A percentile compares a stretch with the other conserved stretches of the same genome.
Evolutionary conservation across 2,888 invertebrate genomes (phyloP).

Genomic region (Fragum fragum): DNA sequence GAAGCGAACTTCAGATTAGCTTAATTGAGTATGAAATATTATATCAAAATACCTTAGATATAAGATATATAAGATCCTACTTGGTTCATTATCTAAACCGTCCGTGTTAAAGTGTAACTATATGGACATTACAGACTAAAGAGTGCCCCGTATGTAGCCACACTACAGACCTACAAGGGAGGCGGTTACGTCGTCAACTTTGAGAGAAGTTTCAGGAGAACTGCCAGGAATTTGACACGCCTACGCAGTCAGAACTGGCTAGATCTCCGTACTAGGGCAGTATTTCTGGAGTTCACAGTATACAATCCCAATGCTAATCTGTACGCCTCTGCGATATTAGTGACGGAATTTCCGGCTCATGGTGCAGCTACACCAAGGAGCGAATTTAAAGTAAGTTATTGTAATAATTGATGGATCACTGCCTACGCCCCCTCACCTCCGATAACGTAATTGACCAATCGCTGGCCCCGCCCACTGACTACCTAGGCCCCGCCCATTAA

Average conservation of each 20-base stretch:
- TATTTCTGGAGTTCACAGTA: slow-evolving; percentile 88
- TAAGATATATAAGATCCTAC: too few relatives aligned
- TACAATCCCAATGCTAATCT: slow-evolving; percentile 87
- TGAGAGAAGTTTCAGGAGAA: slow-evolving; percentile 79
- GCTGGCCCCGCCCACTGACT: too few relatives aligned
- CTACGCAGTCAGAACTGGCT: slow-evolving; percentile 87
- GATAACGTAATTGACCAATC: too few relatives aligned
- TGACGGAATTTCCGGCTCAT: slow-evolving; percentile 83
- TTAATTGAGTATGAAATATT: too few relatives aligned
- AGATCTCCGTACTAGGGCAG: slow-evolving; percentile 87
- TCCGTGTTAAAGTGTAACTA: too few relatives aligned
- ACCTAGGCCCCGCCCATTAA: too few relatives aligned
- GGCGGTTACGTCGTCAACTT: slow-evolving; percentile 85
- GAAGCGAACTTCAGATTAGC: too few relatives aligned
- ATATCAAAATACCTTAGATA: too few relatives aligned
- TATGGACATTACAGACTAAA: slow-evolving; percentile 84
- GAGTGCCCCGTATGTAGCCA: slow-evolving; percentile 87
- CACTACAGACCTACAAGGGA: slow-evolving; percentile 86
- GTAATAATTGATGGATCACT: neutral
- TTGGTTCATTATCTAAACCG: too few relatives aligned
- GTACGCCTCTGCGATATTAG: slow-evolving; percentile 84
- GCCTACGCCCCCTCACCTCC: too few relatives aligned
- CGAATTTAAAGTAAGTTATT: slow-evolving; percentile 82
- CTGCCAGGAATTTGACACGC: slow-evolving; percentile 81
- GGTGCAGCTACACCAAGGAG: slow-evolving; percentile 80